A percentile compares a stretch with the other conserved stretches of the same genome.
phyloP scores from a whole-genome alignment of 2,888 invertebrate genomes.

The Megaustenia siamemsis region DNA sequence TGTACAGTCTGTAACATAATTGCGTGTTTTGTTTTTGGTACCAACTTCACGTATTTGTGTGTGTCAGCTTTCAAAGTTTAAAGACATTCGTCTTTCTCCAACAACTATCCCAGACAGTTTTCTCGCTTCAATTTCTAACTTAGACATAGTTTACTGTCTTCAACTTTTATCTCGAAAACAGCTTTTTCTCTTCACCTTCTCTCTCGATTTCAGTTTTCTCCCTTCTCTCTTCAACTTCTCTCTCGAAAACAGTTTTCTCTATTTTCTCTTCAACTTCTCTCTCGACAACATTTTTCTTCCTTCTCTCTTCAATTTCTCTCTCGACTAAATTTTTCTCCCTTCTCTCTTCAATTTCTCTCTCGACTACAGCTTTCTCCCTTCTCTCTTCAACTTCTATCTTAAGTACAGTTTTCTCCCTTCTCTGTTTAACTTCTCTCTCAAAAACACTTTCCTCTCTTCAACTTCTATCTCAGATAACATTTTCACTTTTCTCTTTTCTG shows the following conservation, averaged over 20 bases:
- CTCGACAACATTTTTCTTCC: background rate
- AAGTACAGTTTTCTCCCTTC: background rate
- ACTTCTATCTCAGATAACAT: too few relatives aligned
- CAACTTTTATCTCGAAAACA: background rate
- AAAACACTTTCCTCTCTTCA: too few relatives aligned
- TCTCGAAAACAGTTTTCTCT: background rate
- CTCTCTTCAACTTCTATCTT: background rate
- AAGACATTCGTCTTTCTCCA: too few relatives aligned
- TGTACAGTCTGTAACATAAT: too few relatives aligned
- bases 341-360: background rate
- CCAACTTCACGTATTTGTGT: too few relatives aligned
- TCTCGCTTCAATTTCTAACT: background rate
- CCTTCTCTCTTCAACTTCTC: background rate
- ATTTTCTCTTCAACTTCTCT: background rate
- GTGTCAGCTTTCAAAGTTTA: too few relatives aligned
- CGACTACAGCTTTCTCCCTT: background rate
- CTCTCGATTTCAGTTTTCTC: background rate
- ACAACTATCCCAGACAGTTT: background rate
- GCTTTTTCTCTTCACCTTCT: too few relatives aligned
- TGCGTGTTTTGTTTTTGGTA: too few relatives aligned
- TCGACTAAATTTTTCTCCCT: background rate
- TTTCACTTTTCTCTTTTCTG: too few relatives aligned
- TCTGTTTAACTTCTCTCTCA: background rate
- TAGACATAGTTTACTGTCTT: background rate
- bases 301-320: too few relatives aligned